Percentiles rank a stretch among this genome's conserved stretches.
These are phyloP conservation scores for Cromileptes altivelis DNA, from an alignment of 2,113 vertebrate species.

Conservation along the genomic window DNA sequence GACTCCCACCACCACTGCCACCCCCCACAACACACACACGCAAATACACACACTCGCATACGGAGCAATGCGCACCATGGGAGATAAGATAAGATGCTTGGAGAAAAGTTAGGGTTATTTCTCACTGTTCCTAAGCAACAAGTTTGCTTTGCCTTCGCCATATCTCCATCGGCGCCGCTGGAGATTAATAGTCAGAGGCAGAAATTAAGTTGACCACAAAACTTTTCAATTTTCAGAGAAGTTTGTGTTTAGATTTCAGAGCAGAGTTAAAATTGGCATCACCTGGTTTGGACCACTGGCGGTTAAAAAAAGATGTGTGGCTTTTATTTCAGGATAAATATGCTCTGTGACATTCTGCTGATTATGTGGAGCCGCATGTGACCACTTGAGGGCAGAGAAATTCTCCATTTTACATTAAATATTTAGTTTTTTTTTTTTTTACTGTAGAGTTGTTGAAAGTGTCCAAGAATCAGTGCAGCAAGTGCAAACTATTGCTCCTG, in stretches of 20 bases:
- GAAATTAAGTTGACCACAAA: slow-evolving; percentile 65
- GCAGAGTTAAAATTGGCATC: slow-evolving; percentile 14
- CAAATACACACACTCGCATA: slow-evolving; percentile 21
- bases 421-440: neutral
- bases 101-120: slow-evolving; percentile 80
- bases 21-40: slow-evolving; percentile 11
- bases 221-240: slow-evolving; percentile 48
- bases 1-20: slow-evolving; percentile 41
- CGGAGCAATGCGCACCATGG: slow-evolving; percentile 60
- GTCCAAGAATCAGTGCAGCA: neutral
- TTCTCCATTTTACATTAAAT: neutral
- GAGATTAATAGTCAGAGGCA: slow-evolving; percentile 66
- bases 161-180: slow-evolving; percentile 36
- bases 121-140: slow-evolving; percentile 84
- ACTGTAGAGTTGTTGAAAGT: neutral
- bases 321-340: neutral
- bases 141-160: slow-evolving; percentile 60
- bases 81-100: slow-evolving; percentile 79
- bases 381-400: neutral
- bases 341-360: neutral
- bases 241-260: slow-evolving; percentile 31
- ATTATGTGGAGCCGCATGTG: neutral
- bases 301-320: neutral
- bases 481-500: neutral
- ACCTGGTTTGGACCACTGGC: neutral